Percentiles rank a stretch among this genome's conserved stretches.
These are phyloP conservation scores for Amphipoea lucens DNA, from an alignment of 2,888 invertebrate species.

Conservation along the genomic window DNA sequence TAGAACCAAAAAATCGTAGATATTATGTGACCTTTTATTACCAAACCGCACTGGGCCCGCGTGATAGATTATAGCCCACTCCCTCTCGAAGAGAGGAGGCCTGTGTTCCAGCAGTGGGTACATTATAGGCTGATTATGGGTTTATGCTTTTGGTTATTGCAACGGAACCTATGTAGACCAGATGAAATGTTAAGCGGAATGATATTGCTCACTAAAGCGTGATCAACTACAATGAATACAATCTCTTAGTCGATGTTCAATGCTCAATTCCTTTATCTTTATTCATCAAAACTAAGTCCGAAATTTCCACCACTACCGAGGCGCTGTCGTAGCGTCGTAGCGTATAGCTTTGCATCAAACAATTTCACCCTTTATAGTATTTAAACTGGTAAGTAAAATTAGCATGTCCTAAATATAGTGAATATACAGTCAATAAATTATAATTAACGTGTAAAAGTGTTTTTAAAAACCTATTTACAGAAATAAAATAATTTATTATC, in stretches of 20 bases:
- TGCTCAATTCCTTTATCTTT: neutral
- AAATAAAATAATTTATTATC: too few species aligned
- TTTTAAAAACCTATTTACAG: too few species aligned
- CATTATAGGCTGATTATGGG: too few species aligned
- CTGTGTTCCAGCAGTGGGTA: too few species aligned
- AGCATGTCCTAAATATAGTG: neutral
- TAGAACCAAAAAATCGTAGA: too few species aligned
- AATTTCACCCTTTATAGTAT: neutral
- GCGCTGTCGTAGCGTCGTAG: neutral
- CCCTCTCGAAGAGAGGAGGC: too few species aligned
- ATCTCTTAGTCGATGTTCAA: neutral
- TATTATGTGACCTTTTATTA: too few species aligned
- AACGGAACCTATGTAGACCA: neutral
- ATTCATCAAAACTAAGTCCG: conserved; percentile 1
- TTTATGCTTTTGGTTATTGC: neutral
- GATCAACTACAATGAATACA: neutral
- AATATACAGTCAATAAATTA: neutral
- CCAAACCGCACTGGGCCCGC: too few species aligned
- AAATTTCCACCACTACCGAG: neutral
- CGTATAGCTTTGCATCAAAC: neutral
- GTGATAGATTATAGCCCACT: too few species aligned
- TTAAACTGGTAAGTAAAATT: neutral
- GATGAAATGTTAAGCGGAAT: neutral
- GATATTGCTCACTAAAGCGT: neutral
- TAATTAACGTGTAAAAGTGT: too few species aligned